Evolutionary conservation across 2,113 vertebrate genomes (phyloP), one percentile per base, ranked within the genome.

Genomic region (Cathartes aura): DNA sequence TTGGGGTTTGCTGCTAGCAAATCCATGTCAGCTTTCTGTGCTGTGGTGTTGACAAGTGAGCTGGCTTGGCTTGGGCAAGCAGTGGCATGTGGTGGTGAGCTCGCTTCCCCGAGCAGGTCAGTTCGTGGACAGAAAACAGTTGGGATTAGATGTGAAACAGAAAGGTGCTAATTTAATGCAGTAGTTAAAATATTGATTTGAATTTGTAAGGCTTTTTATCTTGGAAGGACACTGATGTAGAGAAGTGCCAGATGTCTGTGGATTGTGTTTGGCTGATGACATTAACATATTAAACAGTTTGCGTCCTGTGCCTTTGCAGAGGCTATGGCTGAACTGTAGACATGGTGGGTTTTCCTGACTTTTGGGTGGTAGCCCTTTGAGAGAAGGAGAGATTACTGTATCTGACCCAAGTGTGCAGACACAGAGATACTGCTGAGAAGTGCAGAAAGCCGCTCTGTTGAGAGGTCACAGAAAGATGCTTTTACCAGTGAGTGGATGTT

Each of bases 141-240:
- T 93, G 75, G 90, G 88, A 91, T 88, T 95, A 90, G 80, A 94
- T 91, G 56, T 5, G 43, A 67, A 95, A 89, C 94, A 90, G 82
- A 92, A 67, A 95, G 56, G 71, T 79, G 92, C 82, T 97, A 96
- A 97, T 96, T 95, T 81, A 87, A 91, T 96, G 92, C 76, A 60
- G 68, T 47, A 78, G 56, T 79, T 92, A 87, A 93, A 91, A 93
- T 95, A 95, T 48, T 82, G 88, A 92, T 95, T 97, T 96, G 86
- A 94, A 96, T 95, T 66, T 88, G 55, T 90, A 91, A 93, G 52
- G 90, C 68, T 95, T 74, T 94, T 80, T 90, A 21, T 92, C 67
- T 81, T 74, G 68, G 63, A 90, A 95, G 90, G 91, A n/a, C 89
- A 63, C 6, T 45, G 76, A 32, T 55, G 9, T 47, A 45, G 80